Base-by-base conservation (phyloP, 2,113 vertebrate species). In the Actenoides hombroni region DNA sequence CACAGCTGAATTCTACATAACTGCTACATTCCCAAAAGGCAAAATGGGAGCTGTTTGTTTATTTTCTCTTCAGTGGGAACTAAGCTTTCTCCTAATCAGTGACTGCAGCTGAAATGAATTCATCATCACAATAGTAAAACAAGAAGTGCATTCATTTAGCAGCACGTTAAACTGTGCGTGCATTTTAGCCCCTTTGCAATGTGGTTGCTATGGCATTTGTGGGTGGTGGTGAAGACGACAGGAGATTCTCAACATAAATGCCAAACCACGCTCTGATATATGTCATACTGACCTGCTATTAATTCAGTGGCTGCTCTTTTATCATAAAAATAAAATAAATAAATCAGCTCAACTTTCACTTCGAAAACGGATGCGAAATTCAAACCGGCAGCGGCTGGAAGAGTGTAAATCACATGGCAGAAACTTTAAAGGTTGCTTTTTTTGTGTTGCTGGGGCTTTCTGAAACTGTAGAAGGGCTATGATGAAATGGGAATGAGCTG, bases 151-250 rank as follows among this genome's bases (percentile, higher is more conserved):
- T 97, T 96, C 92, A 96, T 93, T 83, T 80, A 70, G 9, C 83
- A 57, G 88, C 93, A 75, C 51, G 64, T 94, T 83, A 17, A 39
- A 31, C 86, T 67, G 56, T n/a, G 94, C 37, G 3, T 29, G 69
- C 26, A 28, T 65, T 51, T 9, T 5, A 90, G 54, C 80, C 95
- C 93, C 85, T 83, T 39, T 6, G 65, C 90, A 67, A 59, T 18
- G 93, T 28, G 88, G 94, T 97, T 97, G 95, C 96, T 81, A 96
- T 96, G 95, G 90, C 2, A 35, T 18, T 84, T 78, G 96, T 93
- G 93, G 95, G 95, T 83, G 88, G 88, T 79, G 84, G 87, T 71
- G 90, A 53, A 42, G 83, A 85, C 8, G 71, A 88, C 82, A 93
- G 95, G 95, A 94, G 95, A 90, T 86, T 78, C 90, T 95, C 86